Percentiles rank a stretch among this genome's conserved stretches.
Conservation (phyloP, 2,797 vertebrate species). For the Sebastiscus albofasciatus region DNA sequence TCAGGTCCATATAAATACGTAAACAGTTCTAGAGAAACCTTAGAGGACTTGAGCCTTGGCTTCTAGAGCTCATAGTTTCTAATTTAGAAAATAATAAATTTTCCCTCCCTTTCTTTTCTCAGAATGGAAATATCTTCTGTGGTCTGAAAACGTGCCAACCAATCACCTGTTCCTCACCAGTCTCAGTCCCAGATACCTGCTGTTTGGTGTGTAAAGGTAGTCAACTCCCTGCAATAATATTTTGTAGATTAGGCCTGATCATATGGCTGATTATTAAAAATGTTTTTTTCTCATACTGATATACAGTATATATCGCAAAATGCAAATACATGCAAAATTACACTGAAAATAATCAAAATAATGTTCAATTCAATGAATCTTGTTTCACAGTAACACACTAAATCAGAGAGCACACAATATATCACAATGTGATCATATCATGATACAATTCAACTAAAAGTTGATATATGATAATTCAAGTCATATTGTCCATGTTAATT, state of each 20-base stretch:
- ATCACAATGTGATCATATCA: background rate
- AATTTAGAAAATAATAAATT: background rate
- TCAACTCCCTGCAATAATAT: background rate
- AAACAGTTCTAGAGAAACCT: background rate
- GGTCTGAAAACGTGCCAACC: conserved; percentile 92
- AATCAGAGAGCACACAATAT: background rate
- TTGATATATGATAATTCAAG: background rate
- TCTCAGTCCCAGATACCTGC: conserved; percentile 88
- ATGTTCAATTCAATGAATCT: background rate
- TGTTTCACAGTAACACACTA: background rate
- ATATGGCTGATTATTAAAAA: background rate
- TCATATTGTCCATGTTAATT: background rate
- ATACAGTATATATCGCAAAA: background rate
- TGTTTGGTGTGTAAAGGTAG: conserved; percentile 93
- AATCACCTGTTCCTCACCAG: conserved; percentile 85
- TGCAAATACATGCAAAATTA: background rate
- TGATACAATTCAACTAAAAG: background rate
- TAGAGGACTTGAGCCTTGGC: background rate
- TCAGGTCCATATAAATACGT: background rate
- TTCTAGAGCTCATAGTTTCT: background rate
- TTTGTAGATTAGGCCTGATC: background rate
- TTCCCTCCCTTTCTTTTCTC: conserved; percentile 23
- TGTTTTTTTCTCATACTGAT: background rate
- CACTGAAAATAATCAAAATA: background rate
- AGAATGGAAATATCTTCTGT: conserved; percentile 97